A percentile compares a stretch with the other conserved stretches of the same genome.
Evolutionary conservation across 2,113 vertebrate genomes (phyloP).

Genomic region (Pseudorectes ferrugineus): DNA sequence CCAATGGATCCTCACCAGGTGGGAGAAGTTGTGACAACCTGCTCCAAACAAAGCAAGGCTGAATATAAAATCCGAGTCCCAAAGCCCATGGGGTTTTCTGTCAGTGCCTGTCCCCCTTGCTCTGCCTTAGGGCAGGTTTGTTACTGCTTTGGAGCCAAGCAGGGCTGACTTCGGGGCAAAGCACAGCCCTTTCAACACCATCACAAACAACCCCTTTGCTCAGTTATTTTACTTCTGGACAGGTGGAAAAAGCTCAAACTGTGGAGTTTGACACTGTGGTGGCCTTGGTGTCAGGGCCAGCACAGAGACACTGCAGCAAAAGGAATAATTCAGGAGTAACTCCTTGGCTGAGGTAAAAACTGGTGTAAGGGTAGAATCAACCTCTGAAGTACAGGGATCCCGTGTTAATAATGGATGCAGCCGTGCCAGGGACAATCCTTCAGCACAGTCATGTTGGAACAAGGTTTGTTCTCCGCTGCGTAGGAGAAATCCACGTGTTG

Average conservation of each 20-base stretch:
- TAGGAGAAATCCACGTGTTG: not conserved
- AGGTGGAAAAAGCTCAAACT: not conserved
- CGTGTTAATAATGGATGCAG: not conserved
- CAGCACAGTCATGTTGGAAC: not conserved
- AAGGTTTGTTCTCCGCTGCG: not conserved
- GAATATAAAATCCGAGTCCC: not conserved
- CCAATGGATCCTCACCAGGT: not conserved
- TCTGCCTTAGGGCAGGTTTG: not conserved
- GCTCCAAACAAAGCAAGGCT: not conserved
- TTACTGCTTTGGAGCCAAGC: not conserved
- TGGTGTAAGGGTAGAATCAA: not conserved
- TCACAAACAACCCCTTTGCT: not conserved
- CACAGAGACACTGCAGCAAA: not conserved
- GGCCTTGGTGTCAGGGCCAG: not conserved
- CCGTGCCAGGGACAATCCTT: not conserved
- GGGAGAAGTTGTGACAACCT: not conserved
- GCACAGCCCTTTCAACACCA: not conserved
- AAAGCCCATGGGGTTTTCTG: not conserved
- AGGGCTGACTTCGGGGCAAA: not conserved
- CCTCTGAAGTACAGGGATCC: not conserved
- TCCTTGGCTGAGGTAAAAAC: not conserved
- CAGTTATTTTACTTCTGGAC: not conserved
- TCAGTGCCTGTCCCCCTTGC: not conserved
- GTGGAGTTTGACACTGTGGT: not conserved
- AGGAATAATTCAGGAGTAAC: not conserved